Conservation (phyloP, 2,888 invertebrate genomes). For the Erebia aethiops region DNA sequence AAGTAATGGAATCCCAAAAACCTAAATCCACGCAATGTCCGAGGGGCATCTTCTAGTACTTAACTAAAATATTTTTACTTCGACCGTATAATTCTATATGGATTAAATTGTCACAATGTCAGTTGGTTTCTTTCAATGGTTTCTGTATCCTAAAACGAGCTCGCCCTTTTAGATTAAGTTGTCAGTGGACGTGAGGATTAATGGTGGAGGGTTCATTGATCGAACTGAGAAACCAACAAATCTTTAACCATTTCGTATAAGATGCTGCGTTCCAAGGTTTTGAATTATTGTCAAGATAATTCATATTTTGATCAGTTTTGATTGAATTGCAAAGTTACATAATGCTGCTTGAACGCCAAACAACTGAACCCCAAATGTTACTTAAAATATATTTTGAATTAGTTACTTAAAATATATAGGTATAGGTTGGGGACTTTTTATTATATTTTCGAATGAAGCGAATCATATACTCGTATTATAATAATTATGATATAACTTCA, state of each 20-base stretch:
- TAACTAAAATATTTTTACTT: no score
- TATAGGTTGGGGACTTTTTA: no score
- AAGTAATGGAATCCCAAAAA: no score
- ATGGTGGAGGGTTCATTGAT: conserved; percentile 10
- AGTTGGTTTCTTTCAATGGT: neutral
- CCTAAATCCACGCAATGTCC: no score
- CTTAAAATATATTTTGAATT: no score
- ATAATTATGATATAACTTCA: no score
- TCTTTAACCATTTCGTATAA: neutral
- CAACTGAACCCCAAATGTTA: no score
- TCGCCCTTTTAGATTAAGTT: neutral
- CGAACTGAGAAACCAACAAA: conserved; percentile 2
- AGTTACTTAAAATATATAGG: no score
- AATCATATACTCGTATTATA: no score
- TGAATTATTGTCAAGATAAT: neutral
- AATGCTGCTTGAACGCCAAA: neutral
- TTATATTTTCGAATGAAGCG: no score
- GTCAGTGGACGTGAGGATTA: conserved; percentile 2
- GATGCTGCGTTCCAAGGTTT: neutral
- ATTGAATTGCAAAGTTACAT: neutral
- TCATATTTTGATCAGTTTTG: neutral
- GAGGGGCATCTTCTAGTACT: no score
- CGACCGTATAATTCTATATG: neutral
- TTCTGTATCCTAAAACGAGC: neutral
- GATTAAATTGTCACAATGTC: conserved; percentile 5